Evolutionary conservation across 2,113 vertebrate species (phyloP), one percentile per base, ranked within the genome.

Genomic region (Cacatua alba): DNA sequence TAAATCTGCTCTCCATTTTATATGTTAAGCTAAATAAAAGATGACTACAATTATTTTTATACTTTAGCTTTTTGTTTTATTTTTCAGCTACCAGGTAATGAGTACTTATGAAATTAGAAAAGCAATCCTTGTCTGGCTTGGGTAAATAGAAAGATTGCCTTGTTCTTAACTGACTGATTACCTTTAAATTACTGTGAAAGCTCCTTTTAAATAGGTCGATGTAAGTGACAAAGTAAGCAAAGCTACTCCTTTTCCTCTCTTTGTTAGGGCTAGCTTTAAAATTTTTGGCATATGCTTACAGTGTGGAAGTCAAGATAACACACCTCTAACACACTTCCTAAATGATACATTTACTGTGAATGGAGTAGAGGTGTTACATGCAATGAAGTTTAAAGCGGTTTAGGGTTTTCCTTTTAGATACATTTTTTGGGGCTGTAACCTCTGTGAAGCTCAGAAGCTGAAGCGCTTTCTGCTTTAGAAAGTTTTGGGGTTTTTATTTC

Each of bases 141-240:
- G 18, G 18, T 97, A 97, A 97, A 97, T 82, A 91, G 48, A 90
- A 88, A 94, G 49, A 92, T 52, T 85, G 69, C 39, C 62, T 88
- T 91, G 64, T 78, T 65, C 84, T 95, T 94, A 94, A 94, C 44
- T 91, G 86, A 70, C 81, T 95, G 92, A 96, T 97, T 97, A 72
- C 69, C 94, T 75, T 81, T 96, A 95, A 96, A 97, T 97, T 93
- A 91, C 72, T 81, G 59, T 75, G 83, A 97, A 94, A 87, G 28
- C 65, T 95, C 59, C 41, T 96, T 97, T 94, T 72, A 93, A 96
- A 82, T 70, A 74, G 53, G 53, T 76, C 55, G 95, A 29, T 33
- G 21, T 31, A 86, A 94, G 31, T 62, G 59, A 80, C 39, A 89
- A 87, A 89, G 39, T 63, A 82, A 92, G 84, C 71, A 93, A 79